Base-by-base conservation (phyloP, 2,888 invertebrate species). In the Diadegma fenestrale region DNA sequence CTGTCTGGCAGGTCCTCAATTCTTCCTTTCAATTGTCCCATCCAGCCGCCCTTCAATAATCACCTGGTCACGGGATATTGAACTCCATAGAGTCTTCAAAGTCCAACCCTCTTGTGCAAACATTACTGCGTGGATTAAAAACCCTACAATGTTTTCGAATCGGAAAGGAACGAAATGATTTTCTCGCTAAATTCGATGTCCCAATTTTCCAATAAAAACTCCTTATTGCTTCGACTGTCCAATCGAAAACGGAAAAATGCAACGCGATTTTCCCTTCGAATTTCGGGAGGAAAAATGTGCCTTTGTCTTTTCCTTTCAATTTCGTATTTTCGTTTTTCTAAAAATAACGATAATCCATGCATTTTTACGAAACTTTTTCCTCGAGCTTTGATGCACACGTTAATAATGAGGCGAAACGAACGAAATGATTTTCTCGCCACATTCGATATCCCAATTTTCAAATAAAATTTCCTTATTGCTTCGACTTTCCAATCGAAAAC, bases 21-120 rank as follows among this genome's bases (percentile, higher is more conserved):
- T 86, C 86, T 87, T 68, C 63, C 43, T 87, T 80, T 84, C 87
- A 80, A 77, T 88, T 89, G 87, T 89, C 19, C 30, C 72, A 41
- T 41, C 88, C 87, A 77, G 80, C 88, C 76, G 87, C 79, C 85
- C 84, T 87, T 84, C 85, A 80, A 87, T 80, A 86, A 84, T 83
- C 87, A 87, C 87, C 86, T 81, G 87, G 88, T 90, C 89, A 90
- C 88, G 90, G 91, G 89, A 90, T 89, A 89, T 92, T 91, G 88
- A 92, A 89, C 91, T 84, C 82, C 85, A 7, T 84, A 76, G 61
- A 78, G 77, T 64, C 22, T 51, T 37, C 22, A 22, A 75, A 84
- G 51, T 41, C 61, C 61, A 61, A 75, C 71, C 51, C 61, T 41
- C 61, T 58, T 58, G 22, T 26, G 17, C 22, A 45, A 51, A 84